These are phyloP conservation scores for Daktulosphaira vitifoliae DNA, from an alignment of 1,140 invertebrate species.

Conservation along the genomic window DNA sequence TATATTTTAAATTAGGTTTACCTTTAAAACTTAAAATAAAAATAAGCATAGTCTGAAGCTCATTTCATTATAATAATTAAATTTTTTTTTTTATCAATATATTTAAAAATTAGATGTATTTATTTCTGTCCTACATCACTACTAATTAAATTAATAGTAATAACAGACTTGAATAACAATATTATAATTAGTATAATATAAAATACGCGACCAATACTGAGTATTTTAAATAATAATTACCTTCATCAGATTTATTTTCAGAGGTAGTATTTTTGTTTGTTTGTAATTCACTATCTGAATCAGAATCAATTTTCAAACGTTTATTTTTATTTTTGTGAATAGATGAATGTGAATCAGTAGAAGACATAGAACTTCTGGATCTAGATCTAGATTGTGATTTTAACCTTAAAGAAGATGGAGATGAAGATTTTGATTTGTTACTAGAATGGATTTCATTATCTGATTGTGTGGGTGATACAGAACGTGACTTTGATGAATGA, in stretches of 20 bases:
- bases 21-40: too few species aligned
- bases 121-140: too few species aligned
- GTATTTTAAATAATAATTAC: background rate
- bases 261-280: background rate
- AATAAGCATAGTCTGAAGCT: too few species aligned
- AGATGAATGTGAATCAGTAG: conserved; percentile 7
- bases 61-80: too few species aligned
- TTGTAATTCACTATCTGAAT: conserved; percentile 33
- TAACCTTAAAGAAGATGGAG: conserved; percentile 38
- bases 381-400: conserved; percentile 35
- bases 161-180: too few species aligned
- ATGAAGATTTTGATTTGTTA: conserved; percentile 40
- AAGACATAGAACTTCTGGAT: conserved; percentile 29
- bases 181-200: too few species aligned
- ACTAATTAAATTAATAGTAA: too few species aligned
- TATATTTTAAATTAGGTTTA: too few species aligned
- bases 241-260: background rate
- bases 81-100: too few species aligned
- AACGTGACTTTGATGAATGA: conserved; percentile 6
- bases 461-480: conserved; percentile 37
- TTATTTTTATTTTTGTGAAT: conserved; percentile 33
- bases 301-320: conserved; percentile 30
- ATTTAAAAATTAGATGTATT: too few species aligned
- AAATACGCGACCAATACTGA: too few species aligned
- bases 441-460: conserved; percentile 38